A percentile compares a stretch with the other conserved stretches of the same genome.
phyloP scores from a whole-genome alignment of 2,113 vertebrate species.

The Ictalurus punctatus region DNA sequence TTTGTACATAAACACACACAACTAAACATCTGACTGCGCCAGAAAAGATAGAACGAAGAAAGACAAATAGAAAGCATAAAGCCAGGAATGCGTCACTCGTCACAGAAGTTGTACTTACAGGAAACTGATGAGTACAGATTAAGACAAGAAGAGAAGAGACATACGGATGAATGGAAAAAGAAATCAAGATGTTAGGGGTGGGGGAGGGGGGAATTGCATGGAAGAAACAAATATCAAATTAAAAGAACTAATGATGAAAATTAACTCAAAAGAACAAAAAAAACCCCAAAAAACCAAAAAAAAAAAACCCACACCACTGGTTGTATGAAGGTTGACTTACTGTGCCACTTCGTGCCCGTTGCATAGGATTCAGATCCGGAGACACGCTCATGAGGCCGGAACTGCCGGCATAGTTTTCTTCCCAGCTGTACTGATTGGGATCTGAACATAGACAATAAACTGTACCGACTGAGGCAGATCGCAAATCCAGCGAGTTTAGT shows the following conservation, averaged over 20 bases:
- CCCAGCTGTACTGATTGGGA: conserved; percentile 98
- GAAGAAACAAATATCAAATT: neutral
- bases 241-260: neutral
- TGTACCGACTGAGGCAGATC: neutral
- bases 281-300: too few species aligned
- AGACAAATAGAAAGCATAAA: conserved; percentile 10
- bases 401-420: conserved; percentile 95
- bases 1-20: neutral
- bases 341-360: conserved; percentile 89
- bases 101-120: conserved; percentile 68
- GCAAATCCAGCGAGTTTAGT: neutral
- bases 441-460: conserved; percentile 70
- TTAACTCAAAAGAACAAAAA: neutral
- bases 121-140: conserved; percentile 71
- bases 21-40: neutral
- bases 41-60: neutral
- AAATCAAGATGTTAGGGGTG: neutral
- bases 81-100: conserved; percentile 7
- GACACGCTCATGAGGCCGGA: conserved; percentile 95
- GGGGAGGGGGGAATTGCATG: neutral
- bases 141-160: conserved; percentile 55
- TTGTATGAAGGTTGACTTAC: conserved; percentile 74
- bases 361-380: conserved; percentile 87
- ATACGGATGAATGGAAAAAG: conserved; percentile 42
- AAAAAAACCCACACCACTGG: too few species aligned